A percentile compares a stretch with the other conserved stretches of the same genome.
These are phyloP conservation scores for Molanna angustata DNA, from an alignment of 2,888 invertebrate species.

Conservation along the genomic window DNA sequence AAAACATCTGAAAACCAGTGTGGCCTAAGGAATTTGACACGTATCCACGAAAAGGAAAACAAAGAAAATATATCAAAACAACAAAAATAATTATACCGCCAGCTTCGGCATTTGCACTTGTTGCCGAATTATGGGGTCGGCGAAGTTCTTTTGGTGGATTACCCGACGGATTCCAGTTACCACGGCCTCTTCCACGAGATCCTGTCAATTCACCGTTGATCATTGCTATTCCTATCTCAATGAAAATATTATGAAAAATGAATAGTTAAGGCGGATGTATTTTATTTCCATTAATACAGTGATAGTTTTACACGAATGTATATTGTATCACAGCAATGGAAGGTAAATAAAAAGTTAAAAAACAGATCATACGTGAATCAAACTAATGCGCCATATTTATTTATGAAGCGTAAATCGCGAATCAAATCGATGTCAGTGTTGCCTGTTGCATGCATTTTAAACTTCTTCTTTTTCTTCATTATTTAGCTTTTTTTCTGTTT, in stretches of 20 bases:
- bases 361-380: slow-evolving; percentile 17
- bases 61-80: neutral
- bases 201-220: slow-evolving; percentile 55
- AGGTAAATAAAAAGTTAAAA: slow-evolving; percentile 18
- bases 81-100: slow-evolving; percentile 11
- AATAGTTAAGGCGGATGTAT: slow-evolving; percentile 6
- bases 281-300: slow-evolving; percentile 22
- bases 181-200: slow-evolving; percentile 53
- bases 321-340: slow-evolving; percentile 3
- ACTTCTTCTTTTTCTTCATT: too few species aligned
- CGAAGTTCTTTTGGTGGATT: slow-evolving; percentile 52
- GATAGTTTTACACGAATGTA: slow-evolving; percentile 6
- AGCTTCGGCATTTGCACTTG: slow-evolving; percentile 10
- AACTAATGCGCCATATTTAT: slow-evolving; percentile 29
- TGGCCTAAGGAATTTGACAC: too few species aligned
- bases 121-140: slow-evolving; percentile 42
- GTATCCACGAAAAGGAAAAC: neutral
- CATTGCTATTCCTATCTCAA: slow-evolving; percentile 40
- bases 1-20: too few species aligned
- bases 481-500: too few species aligned
- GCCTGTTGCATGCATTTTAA: too few species aligned
- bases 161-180: slow-evolving; percentile 48
- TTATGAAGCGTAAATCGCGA: slow-evolving; percentile 22
- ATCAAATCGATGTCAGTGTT: slow-evolving; percentile 23
- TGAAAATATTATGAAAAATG: slow-evolving; percentile 19